phyloP scores from a whole-genome alignment of 2,888 invertebrate genomes.

The Gerris lacustris region DNA sequence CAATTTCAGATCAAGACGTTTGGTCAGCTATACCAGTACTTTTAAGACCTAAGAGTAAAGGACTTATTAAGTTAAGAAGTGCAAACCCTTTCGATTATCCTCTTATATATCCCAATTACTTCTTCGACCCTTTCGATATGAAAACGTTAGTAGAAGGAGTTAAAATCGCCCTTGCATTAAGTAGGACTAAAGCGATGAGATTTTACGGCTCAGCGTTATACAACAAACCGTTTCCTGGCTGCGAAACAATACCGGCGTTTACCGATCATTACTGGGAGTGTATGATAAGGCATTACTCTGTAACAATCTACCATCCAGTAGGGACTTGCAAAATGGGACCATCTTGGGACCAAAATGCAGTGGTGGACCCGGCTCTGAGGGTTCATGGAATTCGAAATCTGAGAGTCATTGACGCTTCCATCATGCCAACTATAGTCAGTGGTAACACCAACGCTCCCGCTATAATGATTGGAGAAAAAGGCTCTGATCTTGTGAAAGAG shows the following conservation, averaged over 20 bases:
- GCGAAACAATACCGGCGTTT: conserved; percentile 51
- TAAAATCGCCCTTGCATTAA: conserved; percentile 69
- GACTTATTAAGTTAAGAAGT: conserved; percentile 66
- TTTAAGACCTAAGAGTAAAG: conserved; percentile 71
- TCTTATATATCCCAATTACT: conserved; percentile 82
- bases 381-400: conserved; percentile 69
- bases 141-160: conserved; percentile 72
- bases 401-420: conserved; percentile 70
- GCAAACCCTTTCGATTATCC: conserved; percentile 79
- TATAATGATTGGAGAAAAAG: conserved; percentile 85
- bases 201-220: conserved; percentile 59
- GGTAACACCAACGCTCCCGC: conserved; percentile 77
- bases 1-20: conserved; percentile 61
- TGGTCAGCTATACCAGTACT: conserved; percentile 71
- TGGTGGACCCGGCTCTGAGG: conserved; percentile 64
- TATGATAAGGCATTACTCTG: conserved; percentile 69
- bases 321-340: conserved; percentile 87
- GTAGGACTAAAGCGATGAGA: conserved; percentile 63
- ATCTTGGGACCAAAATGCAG: conserved; percentile 68
- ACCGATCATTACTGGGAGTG: conserved; percentile 77
- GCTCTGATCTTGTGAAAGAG: conserved; percentile 74
- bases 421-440: conserved; percentile 74
- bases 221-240: conserved; percentile 62
- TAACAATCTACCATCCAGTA: conserved; percentile 74
- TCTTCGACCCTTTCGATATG: conserved; percentile 65